These are phyloP conservation scores for Meteorus sp. DNA, from an alignment of 1,140 invertebrate species.

Conservation along the genomic window DNA sequence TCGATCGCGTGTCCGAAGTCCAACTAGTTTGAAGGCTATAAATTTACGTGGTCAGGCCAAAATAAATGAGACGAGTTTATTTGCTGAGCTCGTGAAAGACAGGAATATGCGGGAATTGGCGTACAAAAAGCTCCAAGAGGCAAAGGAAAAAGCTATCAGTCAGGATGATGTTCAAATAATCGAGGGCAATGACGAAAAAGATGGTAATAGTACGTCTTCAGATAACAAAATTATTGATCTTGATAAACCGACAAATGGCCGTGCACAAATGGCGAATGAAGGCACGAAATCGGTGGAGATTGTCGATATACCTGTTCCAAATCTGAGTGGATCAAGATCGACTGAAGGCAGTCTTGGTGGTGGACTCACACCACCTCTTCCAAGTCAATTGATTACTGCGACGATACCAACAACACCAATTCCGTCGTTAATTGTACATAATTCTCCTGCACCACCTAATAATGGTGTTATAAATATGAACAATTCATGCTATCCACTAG, in stretches of 20 bases:
- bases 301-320: conserved; percentile 67
- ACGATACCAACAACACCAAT: conserved; percentile 21
- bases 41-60: conserved; percentile 67
- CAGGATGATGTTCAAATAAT: conserved; percentile 56
- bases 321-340: conserved; percentile 23
- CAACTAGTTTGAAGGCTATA: conserved; percentile 56
- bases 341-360: conserved; percentile 33
- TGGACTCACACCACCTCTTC: conserved; percentile 49
- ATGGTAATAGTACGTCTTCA: conserved; percentile 33
- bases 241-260: conserved; percentile 47
- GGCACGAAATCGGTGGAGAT: conserved; percentile 56
- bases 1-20: conserved; percentile 47
- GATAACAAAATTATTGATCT: conserved; percentile 25
- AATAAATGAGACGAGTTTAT: conserved; percentile 82
- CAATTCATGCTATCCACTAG: conserved; percentile 23
- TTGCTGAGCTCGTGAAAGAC: conserved; percentile 84
- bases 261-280: conserved; percentile 45
- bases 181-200: conserved; percentile 51
- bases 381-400: conserved; percentile 26
- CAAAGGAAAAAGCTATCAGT: conserved; percentile 51
- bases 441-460: conserved; percentile 38
- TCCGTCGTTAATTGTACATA: conserved; percentile 40
- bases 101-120: conserved; percentile 78
- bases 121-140: conserved; percentile 66
- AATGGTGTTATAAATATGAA: conserved; percentile 7